Conservation (phyloP, 2,113 vertebrate species). For the Lasiurus borealis region DNA sequence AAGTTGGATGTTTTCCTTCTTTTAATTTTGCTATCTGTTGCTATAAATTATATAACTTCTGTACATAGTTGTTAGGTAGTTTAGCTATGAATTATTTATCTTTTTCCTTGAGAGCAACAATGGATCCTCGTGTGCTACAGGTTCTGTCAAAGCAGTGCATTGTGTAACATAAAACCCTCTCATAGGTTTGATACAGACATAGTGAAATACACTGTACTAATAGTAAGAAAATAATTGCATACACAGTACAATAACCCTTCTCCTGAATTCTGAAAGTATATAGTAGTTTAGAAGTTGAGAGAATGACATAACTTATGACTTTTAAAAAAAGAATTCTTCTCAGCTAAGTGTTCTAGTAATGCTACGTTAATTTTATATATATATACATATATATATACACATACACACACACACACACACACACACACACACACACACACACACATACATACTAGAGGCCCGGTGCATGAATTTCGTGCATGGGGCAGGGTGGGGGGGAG, state of each 20-base stretch:
- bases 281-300: constrained; percentile 18
- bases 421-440: no score
- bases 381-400: no score
- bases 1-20: background rate
- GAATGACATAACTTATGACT: background rate
- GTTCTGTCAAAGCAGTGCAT: background rate
- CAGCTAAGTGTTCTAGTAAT: background rate
- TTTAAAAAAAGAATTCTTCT: background rate
- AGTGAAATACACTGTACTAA: background rate
- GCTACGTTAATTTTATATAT: background rate
- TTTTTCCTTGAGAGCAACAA: background rate
- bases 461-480: no score
- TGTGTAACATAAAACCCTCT: background rate
- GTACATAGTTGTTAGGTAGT: background rate
- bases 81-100: background rate
- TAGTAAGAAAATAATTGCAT: background rate
- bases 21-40: background rate
- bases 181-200: background rate
- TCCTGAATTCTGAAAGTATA: background rate
- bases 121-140: background rate
- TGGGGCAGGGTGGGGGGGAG: no score
- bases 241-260: background rate
- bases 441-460: no score
- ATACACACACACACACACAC: no score
- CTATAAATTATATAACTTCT: background rate